Percentiles rank a stretch among this genome's conserved stretches.
Evolutionary conservation across 2,888 invertebrate species (phyloP).

Genomic region (Drosophila tripunctata): DNA sequence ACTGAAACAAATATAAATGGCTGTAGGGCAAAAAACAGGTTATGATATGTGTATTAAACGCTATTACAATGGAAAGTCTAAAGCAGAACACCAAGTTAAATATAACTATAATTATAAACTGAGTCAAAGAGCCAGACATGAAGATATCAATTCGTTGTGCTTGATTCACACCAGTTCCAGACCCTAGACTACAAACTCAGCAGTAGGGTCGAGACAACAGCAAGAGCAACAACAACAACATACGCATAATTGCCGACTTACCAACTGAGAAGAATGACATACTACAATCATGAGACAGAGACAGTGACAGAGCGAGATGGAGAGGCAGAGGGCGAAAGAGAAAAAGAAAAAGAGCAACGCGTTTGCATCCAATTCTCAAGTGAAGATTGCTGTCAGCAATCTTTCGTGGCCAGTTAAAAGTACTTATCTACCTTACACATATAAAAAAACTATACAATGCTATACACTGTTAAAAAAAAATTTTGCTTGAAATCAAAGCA

Average conservation of each 20-base stretch:
- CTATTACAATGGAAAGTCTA: conserved; percentile 1
- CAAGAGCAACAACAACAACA: conserved; percentile 6
- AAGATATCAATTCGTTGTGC: conserved; percentile 45
- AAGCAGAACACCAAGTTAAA: background rate
- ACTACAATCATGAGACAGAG: too few species aligned
- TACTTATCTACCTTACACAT: conserved; percentile 39
- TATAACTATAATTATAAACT: conserved; percentile 7
- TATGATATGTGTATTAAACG: conserved; percentile 10
- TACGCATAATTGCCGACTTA: conserved; percentile 49
- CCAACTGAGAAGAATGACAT: conserved; percentile 54
- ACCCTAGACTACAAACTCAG: conserved; percentile 3
- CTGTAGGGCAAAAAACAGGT: background rate
- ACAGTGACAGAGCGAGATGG: background rate
- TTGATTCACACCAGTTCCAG: conserved; percentile 23
- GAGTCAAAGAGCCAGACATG: conserved; percentile 9
- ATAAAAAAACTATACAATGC: background rate
- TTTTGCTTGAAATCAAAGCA: background rate
- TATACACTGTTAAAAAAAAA: background rate
- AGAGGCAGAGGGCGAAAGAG: background rate
- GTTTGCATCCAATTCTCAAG: conserved; percentile 41
- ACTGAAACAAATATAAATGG: background rate
- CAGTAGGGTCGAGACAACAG: conserved; percentile 18
- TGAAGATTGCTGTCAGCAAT: conserved; percentile 66
- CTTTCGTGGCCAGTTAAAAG: conserved; percentile 53
- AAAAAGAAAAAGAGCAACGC: conserved; percentile 32